phyloP scores from a whole-genome alignment of 2,113 vertebrate genomes.

The Elephantulus edwardii region DNA sequence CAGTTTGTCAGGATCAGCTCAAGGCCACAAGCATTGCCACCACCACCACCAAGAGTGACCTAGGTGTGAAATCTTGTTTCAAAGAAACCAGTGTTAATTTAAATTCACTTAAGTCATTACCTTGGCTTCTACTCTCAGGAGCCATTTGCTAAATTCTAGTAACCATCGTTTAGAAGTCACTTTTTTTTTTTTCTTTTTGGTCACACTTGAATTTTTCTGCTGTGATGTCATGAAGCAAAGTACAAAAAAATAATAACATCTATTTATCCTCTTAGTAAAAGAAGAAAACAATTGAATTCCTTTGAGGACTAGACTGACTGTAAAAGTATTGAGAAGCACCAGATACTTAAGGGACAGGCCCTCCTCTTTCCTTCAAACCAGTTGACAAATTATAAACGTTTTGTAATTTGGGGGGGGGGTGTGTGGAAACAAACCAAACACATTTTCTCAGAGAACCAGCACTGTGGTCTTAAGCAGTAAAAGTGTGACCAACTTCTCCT shows the following conservation, averaged over 20 bases:
- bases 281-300: constrained; percentile 42
- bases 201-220: constrained; percentile 37
- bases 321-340: background rate
- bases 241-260: background rate
- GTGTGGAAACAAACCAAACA: too few relatives aligned
- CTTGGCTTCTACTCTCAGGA: constrained; percentile 26
- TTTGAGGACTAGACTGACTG: background rate
- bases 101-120: constrained; percentile 23
- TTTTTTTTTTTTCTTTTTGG: background rate
- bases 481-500: background rate
- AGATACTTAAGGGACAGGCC: background rate
- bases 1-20: background rate
- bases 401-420: background rate
- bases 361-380: constrained; percentile 23
- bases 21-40: background rate
- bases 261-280: constrained; percentile 1
- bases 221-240: background rate
- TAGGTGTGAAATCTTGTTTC: background rate
- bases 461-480: background rate
- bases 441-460: background rate
- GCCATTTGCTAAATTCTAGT: constrained; percentile 24
- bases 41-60: background rate
- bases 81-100: constrained; percentile 6
- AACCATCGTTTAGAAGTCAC: background rate
- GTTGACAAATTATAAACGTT: background rate